phyloP scores from a whole-genome alignment of 2,113 vertebrate species.

The Grus americana region DNA sequence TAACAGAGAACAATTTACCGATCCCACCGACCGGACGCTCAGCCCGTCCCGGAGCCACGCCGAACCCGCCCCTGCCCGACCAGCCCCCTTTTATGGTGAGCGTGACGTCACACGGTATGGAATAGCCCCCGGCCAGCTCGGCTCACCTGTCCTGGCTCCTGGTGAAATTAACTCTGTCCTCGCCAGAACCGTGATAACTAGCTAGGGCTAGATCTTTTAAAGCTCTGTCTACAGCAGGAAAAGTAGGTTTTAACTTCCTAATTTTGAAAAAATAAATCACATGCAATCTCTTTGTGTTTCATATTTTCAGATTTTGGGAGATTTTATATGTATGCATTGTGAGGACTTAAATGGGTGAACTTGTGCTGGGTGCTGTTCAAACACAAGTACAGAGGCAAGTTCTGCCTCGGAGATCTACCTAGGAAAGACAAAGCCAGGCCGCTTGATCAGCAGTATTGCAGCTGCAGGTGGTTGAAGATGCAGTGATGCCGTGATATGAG shows the following conservation, averaged over 20 bases:
- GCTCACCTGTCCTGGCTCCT: too few relatives aligned
- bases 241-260: not conserved
- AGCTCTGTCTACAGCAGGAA: not conserved
- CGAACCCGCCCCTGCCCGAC: too few relatives aligned
- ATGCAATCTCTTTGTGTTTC: not conserved
- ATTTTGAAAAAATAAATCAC: fast-evolving
- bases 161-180: too few relatives aligned
- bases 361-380: not conserved
- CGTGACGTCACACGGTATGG: too few relatives aligned
- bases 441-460: not conserved
- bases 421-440: not conserved
- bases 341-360: not conserved
- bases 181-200: not conserved
- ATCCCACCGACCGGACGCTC: too few relatives aligned
- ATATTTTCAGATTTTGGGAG: not conserved
- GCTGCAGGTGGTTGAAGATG: not conserved
- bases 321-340: not conserved
- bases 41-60: too few relatives aligned
- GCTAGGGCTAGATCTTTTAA: not conserved
- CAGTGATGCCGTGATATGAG: not conserved
- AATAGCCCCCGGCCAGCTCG: too few relatives aligned
- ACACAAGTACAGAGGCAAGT: not conserved
- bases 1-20: too few relatives aligned
- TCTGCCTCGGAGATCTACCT: not conserved
- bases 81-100: too few relatives aligned